phyloP scores from a whole-genome alignment of 1,140 invertebrate species.

The Neotoxoptera formosana region DNA sequence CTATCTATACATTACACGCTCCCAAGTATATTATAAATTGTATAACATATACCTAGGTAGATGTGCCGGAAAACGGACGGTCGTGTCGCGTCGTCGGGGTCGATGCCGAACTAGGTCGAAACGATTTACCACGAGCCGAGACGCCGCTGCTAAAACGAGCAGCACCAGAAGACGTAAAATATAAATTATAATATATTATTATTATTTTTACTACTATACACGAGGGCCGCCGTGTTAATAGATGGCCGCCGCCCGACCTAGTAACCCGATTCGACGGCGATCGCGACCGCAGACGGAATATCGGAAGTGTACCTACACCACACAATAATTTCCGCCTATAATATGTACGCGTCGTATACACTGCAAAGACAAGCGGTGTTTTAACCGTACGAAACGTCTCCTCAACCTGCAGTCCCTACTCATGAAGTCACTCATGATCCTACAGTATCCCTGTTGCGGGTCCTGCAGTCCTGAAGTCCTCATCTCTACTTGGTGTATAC shows the following conservation, averaged over 20 bases:
- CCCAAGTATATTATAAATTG: background rate
- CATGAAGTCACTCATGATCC: background rate
- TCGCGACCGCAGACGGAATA: background rate
- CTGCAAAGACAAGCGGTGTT: background rate
- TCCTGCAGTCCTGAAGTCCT: background rate
- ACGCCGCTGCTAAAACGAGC: background rate
- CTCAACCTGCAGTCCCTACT: background rate
- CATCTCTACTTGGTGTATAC: background rate
- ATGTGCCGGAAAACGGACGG: background rate
- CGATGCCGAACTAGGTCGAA: background rate
- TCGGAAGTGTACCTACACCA: background rate
- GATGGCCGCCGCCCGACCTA: background rate
- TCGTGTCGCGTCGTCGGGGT: background rate
- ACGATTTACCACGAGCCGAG: background rate
- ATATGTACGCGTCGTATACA: background rate
- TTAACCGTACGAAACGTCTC: background rate
- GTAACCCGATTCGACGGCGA: background rate
- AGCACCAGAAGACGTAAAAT: slow-evolving; percentile 10
- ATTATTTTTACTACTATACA: background rate
- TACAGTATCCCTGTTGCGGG: background rate
- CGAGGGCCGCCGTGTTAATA: background rate
- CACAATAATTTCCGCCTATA: background rate
- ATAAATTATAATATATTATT: slow-evolving; percentile 8
- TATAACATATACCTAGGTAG: background rate
- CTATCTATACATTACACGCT: background rate